Conservation (phyloP, 2,797 vertebrate species). For the Setipinna tenuifilis region DNA sequence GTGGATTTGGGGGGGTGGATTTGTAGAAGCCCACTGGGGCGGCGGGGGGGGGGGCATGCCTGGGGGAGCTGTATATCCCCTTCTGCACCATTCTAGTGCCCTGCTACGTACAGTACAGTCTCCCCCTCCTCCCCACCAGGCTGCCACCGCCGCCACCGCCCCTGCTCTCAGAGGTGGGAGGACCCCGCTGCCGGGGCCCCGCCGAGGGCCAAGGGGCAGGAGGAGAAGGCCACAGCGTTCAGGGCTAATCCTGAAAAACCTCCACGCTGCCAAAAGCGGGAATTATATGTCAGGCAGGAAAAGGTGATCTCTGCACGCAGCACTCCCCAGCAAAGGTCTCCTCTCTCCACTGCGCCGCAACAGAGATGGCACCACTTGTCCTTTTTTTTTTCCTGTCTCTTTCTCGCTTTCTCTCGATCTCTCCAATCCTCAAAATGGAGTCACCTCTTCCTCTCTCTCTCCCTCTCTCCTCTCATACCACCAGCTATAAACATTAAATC, state of each 20-base stretch:
- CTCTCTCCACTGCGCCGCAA: neutral
- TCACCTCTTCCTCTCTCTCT: neutral
- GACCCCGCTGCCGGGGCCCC: neutral
- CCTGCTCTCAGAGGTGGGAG: conserved; percentile 1
- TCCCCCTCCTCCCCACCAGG: neutral
- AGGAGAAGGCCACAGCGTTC: conserved; percentile 34
- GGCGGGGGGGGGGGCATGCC: neutral
- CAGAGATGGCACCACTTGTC: conserved; percentile 4
- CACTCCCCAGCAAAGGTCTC: conserved; percentile 22
- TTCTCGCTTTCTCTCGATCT: neutral
- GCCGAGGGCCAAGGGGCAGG: conserved; percentile 38
- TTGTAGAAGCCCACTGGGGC: neutral
- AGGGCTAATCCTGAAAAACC: conserved; percentile 43
- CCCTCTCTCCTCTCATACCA: neutral
- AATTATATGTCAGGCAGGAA: conserved; percentile 39
- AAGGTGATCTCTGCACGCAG: conserved; percentile 28
- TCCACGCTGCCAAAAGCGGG: conserved; percentile 35
- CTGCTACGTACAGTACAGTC: neutral
- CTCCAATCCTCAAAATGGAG: neutral
- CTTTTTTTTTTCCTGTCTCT: neutral
- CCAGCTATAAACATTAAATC: neutral
- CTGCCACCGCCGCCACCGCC: neutral
- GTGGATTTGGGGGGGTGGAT: neutral
- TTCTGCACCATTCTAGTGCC: neutral
- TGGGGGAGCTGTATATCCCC: neutral